Percentiles rank a stretch among this genome's conserved stretches.
Conservation (phyloP, 2,797 vertebrate genomes). For the Lagorchestes hirsutus region DNA sequence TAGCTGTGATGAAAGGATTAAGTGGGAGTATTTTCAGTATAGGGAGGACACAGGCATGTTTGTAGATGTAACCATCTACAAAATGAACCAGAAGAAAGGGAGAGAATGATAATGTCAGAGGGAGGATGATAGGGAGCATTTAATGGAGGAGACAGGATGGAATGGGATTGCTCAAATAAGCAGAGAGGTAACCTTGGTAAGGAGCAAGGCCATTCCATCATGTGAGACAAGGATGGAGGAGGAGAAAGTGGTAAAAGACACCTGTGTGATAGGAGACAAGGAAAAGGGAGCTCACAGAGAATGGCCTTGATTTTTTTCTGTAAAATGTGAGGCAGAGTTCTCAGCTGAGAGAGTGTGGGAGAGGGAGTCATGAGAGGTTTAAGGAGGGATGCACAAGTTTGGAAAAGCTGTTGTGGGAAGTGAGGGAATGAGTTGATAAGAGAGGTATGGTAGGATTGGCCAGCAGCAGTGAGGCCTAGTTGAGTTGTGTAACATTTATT, state of each 20-base stretch:
- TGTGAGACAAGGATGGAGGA: background rate
- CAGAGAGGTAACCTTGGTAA: background rate
- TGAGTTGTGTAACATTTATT: background rate
- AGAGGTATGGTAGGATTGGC: no score
- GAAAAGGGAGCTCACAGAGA: background rate
- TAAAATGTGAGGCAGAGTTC: background rate
- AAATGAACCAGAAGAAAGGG: background rate
- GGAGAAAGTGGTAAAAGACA: background rate
- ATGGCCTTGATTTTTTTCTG: background rate
- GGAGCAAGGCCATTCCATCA: background rate
- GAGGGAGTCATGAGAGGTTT: background rate
- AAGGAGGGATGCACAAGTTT: background rate
- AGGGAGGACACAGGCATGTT: background rate
- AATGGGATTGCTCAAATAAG: background rate
- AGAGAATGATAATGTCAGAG: background rate
- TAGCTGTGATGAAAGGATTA: background rate
- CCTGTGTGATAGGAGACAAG: background rate
- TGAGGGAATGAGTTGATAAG: background rate
- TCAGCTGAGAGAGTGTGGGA: background rate
- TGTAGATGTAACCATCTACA: background rate
- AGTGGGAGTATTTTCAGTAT: background rate
- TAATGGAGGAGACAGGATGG: background rate
- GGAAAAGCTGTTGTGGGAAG: background rate
- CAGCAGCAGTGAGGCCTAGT: no score
- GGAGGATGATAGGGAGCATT: background rate